These are phyloP conservation scores for Mystacides longicornis DNA, from an alignment of 2,888 invertebrate species.

Conservation along the genomic window DNA sequence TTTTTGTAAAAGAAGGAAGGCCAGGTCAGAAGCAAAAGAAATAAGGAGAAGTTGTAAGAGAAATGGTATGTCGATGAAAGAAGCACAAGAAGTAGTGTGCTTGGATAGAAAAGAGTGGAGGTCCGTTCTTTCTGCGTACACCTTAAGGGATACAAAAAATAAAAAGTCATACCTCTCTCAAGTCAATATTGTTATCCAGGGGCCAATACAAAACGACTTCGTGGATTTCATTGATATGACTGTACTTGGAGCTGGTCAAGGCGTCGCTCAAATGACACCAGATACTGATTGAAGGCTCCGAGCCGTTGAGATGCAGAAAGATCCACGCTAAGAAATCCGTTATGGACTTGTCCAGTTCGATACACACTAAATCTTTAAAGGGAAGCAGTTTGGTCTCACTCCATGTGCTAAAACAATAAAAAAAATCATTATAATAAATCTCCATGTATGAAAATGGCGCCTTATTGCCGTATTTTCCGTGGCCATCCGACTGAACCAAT, in stretches of 20 bases:
- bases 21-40: not conserved
- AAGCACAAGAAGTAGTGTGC: no score
- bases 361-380: slow-evolving; percentile 10
- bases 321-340: slow-evolving; percentile 19
- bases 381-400: not conserved
- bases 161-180: slow-evolving; percentile 11
- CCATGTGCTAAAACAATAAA: slow-evolving; percentile 2
- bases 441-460: no score
- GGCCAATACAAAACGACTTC: slow-evolving; percentile 35
- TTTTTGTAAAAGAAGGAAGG: no score
- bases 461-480: no score
- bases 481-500: no score
- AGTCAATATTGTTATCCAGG: slow-evolving; percentile 25
- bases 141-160: not conserved
- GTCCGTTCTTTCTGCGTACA: no score
- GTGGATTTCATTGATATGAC: slow-evolving; percentile 25
- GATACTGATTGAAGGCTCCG: slow-evolving; percentile 9
- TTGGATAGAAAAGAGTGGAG: no score
- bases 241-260: slow-evolving; percentile 27
- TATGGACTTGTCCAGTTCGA: slow-evolving; percentile 6
- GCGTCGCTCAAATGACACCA: slow-evolving; percentile 36
- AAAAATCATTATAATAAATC: no score
- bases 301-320: slow-evolving; percentile 7
- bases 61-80: no score
- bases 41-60: no score